Conservation (phyloP, 2,113 vertebrate genomes). For the Sapajus apella region DNA sequence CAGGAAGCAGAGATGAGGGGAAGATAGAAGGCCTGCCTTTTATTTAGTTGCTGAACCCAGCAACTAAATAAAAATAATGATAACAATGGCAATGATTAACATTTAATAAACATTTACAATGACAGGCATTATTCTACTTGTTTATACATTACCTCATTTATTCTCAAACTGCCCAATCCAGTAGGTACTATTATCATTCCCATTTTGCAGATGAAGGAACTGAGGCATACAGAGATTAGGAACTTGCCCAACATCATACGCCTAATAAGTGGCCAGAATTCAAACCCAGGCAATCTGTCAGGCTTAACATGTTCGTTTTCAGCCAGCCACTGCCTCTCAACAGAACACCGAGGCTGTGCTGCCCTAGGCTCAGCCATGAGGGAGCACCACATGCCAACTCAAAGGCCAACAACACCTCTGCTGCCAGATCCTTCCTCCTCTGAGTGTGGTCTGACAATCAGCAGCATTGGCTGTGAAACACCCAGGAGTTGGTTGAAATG, state of each 20-base stretch:
- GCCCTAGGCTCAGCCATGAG: neutral
- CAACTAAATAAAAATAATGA: neutral
- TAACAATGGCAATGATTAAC: neutral
- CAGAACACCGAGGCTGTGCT: neutral
- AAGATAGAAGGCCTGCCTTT: neutral
- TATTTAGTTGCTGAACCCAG: neutral
- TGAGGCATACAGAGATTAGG: neutral
- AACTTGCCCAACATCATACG: neutral
- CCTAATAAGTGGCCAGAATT: neutral
- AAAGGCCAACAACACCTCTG: neutral
- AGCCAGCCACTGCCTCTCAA: neutral
- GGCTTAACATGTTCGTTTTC: neutral
- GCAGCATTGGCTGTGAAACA: neutral
- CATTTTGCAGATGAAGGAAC: neutral
- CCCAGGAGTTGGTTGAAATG: neutral
- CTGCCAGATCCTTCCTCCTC: neutral
- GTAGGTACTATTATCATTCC: neutral
- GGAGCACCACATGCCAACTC: neutral
- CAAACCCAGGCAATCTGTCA: neutral
- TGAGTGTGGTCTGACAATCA: neutral
- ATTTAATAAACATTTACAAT: neutral
- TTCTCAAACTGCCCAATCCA: neutral
- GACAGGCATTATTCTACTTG: neutral
- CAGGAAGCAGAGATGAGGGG: neutral
- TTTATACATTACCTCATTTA: neutral